Percentiles rank a stretch among this genome's conserved stretches.
phyloP scores from a whole-genome alignment of 2,797 vertebrate species.

The Thamnophis elegans region DNA sequence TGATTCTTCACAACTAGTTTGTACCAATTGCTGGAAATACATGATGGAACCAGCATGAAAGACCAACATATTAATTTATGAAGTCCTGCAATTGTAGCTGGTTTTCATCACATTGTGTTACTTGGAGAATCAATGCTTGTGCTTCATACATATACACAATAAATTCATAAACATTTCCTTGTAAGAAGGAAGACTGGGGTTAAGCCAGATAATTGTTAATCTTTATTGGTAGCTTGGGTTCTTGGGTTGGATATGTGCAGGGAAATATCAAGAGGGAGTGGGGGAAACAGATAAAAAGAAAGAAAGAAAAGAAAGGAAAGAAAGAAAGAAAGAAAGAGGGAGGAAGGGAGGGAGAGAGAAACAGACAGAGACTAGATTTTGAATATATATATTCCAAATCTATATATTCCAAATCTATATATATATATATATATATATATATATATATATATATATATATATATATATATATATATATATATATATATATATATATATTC shows the following conservation, averaged over 20 bases:
- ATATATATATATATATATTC: no score
- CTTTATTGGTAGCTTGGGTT: slow-evolving; percentile 57
- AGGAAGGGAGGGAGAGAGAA: neutral
- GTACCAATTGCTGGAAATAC: slow-evolving; percentile 48
- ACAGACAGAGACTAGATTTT: slow-evolving; percentile 51
- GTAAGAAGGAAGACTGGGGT: slow-evolving; percentile 41
- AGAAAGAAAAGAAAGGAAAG: neutral
- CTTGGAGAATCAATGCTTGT: slow-evolving; percentile 63
- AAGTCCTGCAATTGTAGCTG: slow-evolving; percentile 44
- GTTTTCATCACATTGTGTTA: slow-evolving; percentile 52
- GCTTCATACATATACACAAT: slow-evolving; percentile 66
- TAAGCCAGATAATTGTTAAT: slow-evolving; percentile 45
- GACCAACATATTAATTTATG: slow-evolving; percentile 64
- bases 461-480: slow-evolving; percentile 4
- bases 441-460: slow-evolving; percentile 1
- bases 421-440: neutral
- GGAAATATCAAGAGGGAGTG: slow-evolving; percentile 3
- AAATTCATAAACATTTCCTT: slow-evolving; percentile 65
- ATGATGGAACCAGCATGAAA: slow-evolving; percentile 51
- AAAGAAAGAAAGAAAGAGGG: neutral
- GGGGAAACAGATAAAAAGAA: neutral
- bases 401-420: no score
- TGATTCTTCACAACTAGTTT: slow-evolving; percentile 29
- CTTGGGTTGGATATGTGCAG: slow-evolving; percentile 3
- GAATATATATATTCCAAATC: no score